Base-by-base conservation (phyloP, 2,888 invertebrate genomes). In the Lasius platythorax region DNA sequence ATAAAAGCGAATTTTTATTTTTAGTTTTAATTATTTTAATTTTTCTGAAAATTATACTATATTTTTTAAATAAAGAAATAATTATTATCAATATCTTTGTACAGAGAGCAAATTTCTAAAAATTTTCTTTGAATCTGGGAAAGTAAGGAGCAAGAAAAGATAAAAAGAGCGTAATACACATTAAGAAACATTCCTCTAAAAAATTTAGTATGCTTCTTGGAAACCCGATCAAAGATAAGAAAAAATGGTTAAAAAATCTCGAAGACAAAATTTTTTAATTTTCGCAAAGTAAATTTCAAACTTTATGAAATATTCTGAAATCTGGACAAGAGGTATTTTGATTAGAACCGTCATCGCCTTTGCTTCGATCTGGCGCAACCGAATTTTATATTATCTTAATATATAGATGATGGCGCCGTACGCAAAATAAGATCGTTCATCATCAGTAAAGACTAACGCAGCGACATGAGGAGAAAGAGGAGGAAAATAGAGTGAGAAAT, bases 361-460 rank as follows among this genome's bases (percentile, higher is more conserved):
- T 23, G 40, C n/a, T 46, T 61, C 33, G 37, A 3, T 46, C 68
- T 43, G 43, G 15, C 58, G 15, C 58, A 30, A 50, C 9, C 61
- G 61, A 79, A 61, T 79, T 70, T 61, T 72, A 70, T 61, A 70
- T 23, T 8, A 4, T 33, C 46, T 79, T 70, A 46, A 12, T 46
- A 12, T 46, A 23, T 6, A 43, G 4, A 30, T 68, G 43, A 30
- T 30, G 53, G 30, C 73, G 15, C 4, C n/a, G 72, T 30, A 83
- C 81, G 84, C 63, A 83, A 86, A 85, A 85, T 87, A 82, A 88
- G 83, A 88, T 84, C 76, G 83, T 89, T 74, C 85, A 23, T 87
- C 87, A 90, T 87, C 85, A 74, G 82, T 56, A 37, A 84, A 89
- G 73, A 84, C 84, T 87, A 87, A 70, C 61, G 76, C 82, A 30